phyloP scores from a whole-genome alignment of 1,140 invertebrate species.

The Melanaphis sacchari region DNA sequence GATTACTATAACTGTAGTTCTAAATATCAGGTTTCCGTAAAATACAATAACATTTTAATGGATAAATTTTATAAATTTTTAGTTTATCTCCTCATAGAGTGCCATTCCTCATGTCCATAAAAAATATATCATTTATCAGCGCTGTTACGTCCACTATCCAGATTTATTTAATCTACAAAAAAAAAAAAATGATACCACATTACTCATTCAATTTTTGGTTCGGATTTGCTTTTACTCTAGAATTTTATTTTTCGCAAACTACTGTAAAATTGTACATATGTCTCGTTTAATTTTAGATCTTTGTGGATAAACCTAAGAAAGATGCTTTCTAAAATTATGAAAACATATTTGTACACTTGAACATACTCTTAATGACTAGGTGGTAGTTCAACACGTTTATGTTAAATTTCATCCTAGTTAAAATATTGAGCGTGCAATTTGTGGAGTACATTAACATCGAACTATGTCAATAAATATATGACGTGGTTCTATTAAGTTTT shows the following conservation, averaged over 20 bases:
- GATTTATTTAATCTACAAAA: not conserved
- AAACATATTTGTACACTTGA: not conserved
- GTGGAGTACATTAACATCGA: not conserved
- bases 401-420: not conserved
- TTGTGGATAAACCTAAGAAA: not conserved
- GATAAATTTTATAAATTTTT: not conserved
- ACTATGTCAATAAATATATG: too few relatives aligned
- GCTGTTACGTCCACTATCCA: not conserved
- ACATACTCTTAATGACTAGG: too few relatives aligned
- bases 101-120: not conserved
- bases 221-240: not conserved
- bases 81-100: not conserved
- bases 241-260: not conserved
- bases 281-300: not conserved
- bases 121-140: not conserved
- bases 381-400: too few relatives aligned
- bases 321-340: too few relatives aligned
- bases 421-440: not conserved
- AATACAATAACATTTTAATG: conserved; percentile 10
- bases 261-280: not conserved
- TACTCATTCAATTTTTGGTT: not conserved
- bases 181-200: not conserved
- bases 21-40: not conserved
- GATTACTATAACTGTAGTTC: not conserved
- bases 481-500: too few relatives aligned